These are phyloP conservation scores for Axis porcinus DNA, from an alignment of 2,113 vertebrate species.

Conservation along the genomic window DNA sequence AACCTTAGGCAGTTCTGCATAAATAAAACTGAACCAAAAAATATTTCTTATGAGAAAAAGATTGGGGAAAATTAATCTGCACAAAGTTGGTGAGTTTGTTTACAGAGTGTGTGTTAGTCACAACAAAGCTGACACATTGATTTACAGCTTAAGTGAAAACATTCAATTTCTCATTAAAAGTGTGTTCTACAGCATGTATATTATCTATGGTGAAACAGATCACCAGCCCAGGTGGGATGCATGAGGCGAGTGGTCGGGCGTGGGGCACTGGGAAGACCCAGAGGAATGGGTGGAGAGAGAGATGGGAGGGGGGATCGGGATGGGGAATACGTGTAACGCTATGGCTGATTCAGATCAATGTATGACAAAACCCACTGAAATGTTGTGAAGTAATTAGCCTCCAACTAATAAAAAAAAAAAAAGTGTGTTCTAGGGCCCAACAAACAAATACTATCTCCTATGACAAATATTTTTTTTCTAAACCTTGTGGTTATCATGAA, in stretches of 20 bases:
- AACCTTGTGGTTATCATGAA: neutral
- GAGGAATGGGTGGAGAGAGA: too few relatives aligned
- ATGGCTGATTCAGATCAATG: too few relatives aligned
- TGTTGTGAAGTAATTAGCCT: too few relatives aligned
- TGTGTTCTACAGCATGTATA: too few relatives aligned
- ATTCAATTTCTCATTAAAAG: slow-evolving; percentile 36
- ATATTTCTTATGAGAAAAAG: neutral
- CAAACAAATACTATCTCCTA: neutral
- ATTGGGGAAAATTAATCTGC: slow-evolving; percentile 19
- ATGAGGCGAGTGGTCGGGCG: too few relatives aligned
- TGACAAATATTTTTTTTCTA: slow-evolving; percentile 1
- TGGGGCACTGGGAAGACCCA: too few relatives aligned
- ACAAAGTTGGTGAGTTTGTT: slow-evolving; percentile 2
- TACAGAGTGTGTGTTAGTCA: neutral
- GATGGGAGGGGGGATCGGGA: too few relatives aligned
- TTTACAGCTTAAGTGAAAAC: slow-evolving; percentile 39
- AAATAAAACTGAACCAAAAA: neutral
- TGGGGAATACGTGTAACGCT: too few relatives aligned
- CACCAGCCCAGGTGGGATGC: too few relatives aligned
- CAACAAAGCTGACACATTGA: neutral
- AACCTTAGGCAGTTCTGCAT: neutral
- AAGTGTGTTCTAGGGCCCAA: neutral
- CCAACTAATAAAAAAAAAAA: too few relatives aligned
- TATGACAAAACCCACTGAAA: too few relatives aligned
- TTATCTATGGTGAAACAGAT: too few relatives aligned